Evolutionary conservation across 1,140 invertebrate genomes (phyloP).

Genomic region (Macrobrachium nipponense): DNA sequence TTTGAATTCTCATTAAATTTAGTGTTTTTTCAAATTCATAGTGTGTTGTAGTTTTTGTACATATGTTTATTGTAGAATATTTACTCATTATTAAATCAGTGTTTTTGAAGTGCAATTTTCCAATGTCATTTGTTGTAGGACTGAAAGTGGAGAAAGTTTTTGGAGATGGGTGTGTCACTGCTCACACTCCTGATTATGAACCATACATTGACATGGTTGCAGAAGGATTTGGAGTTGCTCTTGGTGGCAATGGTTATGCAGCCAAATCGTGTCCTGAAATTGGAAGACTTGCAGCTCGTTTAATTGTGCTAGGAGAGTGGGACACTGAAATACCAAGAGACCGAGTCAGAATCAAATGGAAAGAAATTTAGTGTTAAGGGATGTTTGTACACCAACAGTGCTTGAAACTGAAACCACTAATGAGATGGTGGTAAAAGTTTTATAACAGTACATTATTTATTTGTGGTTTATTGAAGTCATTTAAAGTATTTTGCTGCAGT

Average conservation of each 20-base stretch:
- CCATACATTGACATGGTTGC: constrained; percentile 31
- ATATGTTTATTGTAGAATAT: too few relatives aligned
- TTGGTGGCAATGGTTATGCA: constrained; percentile 37
- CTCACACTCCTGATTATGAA: constrained; percentile 17
- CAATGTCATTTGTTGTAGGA: neutral
- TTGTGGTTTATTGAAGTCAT: too few relatives aligned
- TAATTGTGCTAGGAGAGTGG: constrained; percentile 22
- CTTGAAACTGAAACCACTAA: too few relatives aligned
- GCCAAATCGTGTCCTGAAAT: constrained; percentile 22
- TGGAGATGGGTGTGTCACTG: constrained; percentile 32
- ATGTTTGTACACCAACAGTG: too few relatives aligned
- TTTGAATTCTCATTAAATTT: too few relatives aligned
- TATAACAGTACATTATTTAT: too few relatives aligned
- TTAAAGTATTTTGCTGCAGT: too few relatives aligned
- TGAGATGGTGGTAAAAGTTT: too few relatives aligned
- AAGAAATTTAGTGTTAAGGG: neutral
- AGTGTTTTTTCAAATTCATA: too few relatives aligned
- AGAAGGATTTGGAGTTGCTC: constrained; percentile 23
- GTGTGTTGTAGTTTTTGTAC: too few relatives aligned
- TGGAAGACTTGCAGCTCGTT: constrained; percentile 18
- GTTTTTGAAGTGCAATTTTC: too few relatives aligned
- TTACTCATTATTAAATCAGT: too few relatives aligned
- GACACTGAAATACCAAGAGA: constrained; percentile 27
- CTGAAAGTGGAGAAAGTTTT: constrained; percentile 16
- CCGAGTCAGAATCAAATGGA: constrained; percentile 18